These are phyloP conservation scores for Fissipunctia ypsillon DNA, from an alignment of 2,888 invertebrate species.

Conservation along the genomic window DNA sequence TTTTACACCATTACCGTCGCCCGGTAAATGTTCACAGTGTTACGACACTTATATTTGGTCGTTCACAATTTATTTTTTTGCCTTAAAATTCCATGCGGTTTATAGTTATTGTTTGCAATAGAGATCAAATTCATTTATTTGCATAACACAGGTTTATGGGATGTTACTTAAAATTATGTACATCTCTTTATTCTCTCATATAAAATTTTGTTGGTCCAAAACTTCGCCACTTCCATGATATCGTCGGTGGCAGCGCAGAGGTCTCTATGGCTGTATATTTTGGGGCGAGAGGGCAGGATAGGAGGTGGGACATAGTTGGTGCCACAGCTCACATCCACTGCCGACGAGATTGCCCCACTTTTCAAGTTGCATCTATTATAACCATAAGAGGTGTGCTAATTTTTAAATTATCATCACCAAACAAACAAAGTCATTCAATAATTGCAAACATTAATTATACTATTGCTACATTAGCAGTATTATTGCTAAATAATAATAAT, in stretches of 20 bases:
- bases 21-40: constrained; percentile 41
- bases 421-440: neutral
- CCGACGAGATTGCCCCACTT: neutral
- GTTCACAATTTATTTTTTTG: neutral
- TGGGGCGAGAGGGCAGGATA: neutral
- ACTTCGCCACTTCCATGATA: neutral
- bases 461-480: neutral
- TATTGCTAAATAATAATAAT: too few species aligned
- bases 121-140: neutral
- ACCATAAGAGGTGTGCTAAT: neutral
- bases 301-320: too few species aligned
- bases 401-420: neutral
- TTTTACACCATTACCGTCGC: constrained; percentile 28
- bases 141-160: neutral
- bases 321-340: neutral
- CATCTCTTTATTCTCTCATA: neutral
- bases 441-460: neutral
- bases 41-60: constrained; percentile 49
- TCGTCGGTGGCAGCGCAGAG: neutral
- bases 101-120: neutral
- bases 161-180: neutral
- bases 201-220: too few species aligned
- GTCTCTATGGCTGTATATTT: neutral
- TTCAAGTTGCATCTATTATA: neutral
- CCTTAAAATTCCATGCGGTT: neutral